A percentile compares a stretch with the other conserved stretches of the same genome.
These are phyloP conservation scores for Thyatira batis DNA, from an alignment of 2,888 invertebrate species.

Conservation along the genomic window DNA sequence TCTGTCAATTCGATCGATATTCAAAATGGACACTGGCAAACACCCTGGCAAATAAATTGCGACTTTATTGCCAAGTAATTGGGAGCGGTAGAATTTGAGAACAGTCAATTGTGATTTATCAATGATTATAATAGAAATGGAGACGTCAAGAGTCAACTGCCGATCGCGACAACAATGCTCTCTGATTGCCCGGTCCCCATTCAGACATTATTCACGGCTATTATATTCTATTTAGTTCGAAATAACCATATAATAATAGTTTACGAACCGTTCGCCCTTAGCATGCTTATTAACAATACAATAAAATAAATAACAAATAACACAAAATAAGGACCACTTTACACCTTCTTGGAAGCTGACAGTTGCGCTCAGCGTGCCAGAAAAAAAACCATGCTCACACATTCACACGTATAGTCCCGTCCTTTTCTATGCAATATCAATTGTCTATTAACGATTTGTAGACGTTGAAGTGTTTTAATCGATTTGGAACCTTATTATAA, in stretches of 20 bases:
- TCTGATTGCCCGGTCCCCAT: constrained; percentile 71
- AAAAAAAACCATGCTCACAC: constrained; percentile 43
- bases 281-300: constrained; percentile 82
- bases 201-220: constrained; percentile 77
- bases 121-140: constrained; percentile 46
- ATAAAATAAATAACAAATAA: constrained; percentile 80
- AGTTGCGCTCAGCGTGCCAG: constrained; percentile 55
- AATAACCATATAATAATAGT: constrained; percentile 81
- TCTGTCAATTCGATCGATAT: constrained; percentile 31
- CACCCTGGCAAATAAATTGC: constrained; percentile 16
- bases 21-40: constrained; percentile 17
- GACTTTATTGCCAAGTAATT: constrained; percentile 16
- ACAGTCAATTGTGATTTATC: constrained; percentile 35
- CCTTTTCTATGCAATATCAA: constrained; percentile 49
- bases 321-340: constrained; percentile 76
- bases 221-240: constrained; percentile 82
- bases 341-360: constrained; percentile 80
- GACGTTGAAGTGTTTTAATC: constrained; percentile 8
- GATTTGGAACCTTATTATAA: constrained; percentile 28
- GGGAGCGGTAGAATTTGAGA: constrained; percentile 17
- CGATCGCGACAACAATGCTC: constrained; percentile 58
- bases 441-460: constrained; percentile 34
- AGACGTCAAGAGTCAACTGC: constrained; percentile 72
- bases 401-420: constrained; percentile 43
- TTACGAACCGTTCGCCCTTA: constrained; percentile 68